Conservation (phyloP, 2,797 vertebrate genomes). For the Carduelis carduelis region DNA sequence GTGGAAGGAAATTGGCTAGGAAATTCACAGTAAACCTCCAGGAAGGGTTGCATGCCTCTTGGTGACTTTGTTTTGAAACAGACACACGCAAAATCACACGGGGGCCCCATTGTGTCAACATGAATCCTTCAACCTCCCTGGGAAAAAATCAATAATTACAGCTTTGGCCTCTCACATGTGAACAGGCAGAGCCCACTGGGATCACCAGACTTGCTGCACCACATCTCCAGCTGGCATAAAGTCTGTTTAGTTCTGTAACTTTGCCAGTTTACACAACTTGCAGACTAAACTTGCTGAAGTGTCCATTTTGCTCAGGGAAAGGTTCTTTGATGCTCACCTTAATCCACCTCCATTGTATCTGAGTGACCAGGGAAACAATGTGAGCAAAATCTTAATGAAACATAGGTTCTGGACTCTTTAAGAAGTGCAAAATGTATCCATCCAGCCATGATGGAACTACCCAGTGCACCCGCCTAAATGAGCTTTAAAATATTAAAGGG, state of each 20-base stretch:
- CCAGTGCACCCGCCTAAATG: background rate
- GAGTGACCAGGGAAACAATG: background rate
- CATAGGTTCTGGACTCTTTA: background rate
- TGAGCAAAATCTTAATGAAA: background rate
- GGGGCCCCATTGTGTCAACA: accelerated
- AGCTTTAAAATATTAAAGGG: background rate
- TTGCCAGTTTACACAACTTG: background rate
- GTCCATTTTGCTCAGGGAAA: background rate
- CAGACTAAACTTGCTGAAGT: background rate
- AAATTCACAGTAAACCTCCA: background rate
- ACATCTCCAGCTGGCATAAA: background rate
- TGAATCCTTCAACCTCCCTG: background rate
- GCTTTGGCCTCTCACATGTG: background rate
- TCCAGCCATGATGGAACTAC: background rate
- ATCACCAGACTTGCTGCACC: background rate
- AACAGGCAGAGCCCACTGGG: background rate
- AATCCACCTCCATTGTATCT: background rate
- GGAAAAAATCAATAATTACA: background rate
- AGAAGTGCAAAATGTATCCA: background rate
- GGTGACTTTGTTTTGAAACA: background rate
- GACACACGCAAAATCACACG: background rate
- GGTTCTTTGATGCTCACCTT: background rate
- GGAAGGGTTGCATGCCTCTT: background rate
- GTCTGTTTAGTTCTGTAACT: background rate
- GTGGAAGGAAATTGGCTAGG: background rate